Evolutionary conservation across 2,113 vertebrate genomes (phyloP).

Genomic region (Callionymus lyra): DNA sequence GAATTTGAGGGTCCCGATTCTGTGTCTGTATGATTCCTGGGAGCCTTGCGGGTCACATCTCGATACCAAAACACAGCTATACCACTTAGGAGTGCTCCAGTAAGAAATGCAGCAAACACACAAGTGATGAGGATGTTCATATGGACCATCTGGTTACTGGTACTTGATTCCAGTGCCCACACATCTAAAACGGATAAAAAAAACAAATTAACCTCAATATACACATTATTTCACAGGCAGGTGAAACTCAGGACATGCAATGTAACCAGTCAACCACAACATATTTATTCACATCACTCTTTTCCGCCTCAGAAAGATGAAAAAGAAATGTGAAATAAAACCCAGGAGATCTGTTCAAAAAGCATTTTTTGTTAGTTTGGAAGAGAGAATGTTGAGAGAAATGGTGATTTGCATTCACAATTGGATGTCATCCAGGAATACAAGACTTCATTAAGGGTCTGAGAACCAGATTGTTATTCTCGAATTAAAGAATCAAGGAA

Average conservation of each 20-base stretch:
- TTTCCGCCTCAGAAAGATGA: slow-evolving; percentile 26
- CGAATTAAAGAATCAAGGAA: slow-evolving; percentile 20
- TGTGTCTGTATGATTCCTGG: slow-evolving; percentile 85
- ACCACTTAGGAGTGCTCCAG: slow-evolving; percentile 91
- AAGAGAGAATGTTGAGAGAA: slow-evolving; percentile 4
- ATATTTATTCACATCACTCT: slow-evolving; percentile 11
- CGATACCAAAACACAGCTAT: slow-evolving; percentile 93
- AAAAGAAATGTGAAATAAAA: slow-evolving; percentile 23
- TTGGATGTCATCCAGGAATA: too few species aligned
- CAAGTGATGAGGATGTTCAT: slow-evolving; percentile 98
- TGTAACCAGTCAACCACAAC: slow-evolving; percentile 16
- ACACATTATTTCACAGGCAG: too few species aligned
- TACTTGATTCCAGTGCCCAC: slow-evolving; percentile 89
- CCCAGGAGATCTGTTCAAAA: too few species aligned
- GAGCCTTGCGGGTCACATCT: slow-evolving; percentile 81
- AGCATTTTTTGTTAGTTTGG: slow-evolving; percentile 32
- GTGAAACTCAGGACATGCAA: slow-evolving; percentile 2
- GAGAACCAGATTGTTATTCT: slow-evolving; percentile 26
- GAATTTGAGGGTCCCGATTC: slow-evolving; percentile 89
- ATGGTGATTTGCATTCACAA: too few species aligned
- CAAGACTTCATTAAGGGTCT: too few species aligned
- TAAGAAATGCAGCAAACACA: slow-evolving; percentile 90
- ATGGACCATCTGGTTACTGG: slow-evolving; percentile 96
- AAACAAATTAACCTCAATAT: slow-evolving; percentile 31
- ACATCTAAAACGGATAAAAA: slow-evolving; percentile 59